These are phyloP conservation scores for Drymonia ruficornis DNA, from an alignment of 2,888 invertebrate genomes.

Conservation along the genomic window DNA sequence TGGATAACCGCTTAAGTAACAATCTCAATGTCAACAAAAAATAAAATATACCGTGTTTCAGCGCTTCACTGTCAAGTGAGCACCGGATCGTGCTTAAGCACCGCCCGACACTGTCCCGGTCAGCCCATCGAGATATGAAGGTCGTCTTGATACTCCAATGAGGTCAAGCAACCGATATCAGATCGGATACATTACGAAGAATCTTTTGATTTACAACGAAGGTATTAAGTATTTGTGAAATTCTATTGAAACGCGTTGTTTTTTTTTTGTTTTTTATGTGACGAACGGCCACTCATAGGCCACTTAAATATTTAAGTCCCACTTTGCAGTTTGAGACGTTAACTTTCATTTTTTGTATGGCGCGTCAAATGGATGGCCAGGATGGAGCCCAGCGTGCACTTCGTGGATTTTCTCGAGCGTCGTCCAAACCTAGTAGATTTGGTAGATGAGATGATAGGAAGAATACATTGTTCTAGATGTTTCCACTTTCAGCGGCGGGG, in stretches of 20 bases:
- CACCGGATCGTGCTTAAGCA: conserved; percentile 3
- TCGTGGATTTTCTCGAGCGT: too few relatives aligned
- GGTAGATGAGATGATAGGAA: too few relatives aligned
- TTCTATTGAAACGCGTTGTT: background rate
- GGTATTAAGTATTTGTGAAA: background rate
- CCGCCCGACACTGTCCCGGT: background rate
- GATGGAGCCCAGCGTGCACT: too few relatives aligned
- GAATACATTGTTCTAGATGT: too few relatives aligned
- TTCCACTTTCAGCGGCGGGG: too few relatives aligned
- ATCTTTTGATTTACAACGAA: background rate
- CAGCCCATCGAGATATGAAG: background rate
- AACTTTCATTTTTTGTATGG: too few relatives aligned
- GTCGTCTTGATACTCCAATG: conserved; percentile 1
- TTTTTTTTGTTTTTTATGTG: too few relatives aligned
- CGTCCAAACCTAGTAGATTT: too few relatives aligned
- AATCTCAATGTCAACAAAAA: conserved; percentile 8
- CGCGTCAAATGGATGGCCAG: too few relatives aligned
- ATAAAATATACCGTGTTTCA: background rate
- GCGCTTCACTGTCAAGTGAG: conserved; percentile 2
- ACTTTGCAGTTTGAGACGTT: too few relatives aligned
- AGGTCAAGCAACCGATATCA: conserved; percentile 1
- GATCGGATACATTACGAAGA: background rate
- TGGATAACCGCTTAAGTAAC: conserved; percentile 3
- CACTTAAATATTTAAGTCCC: too few relatives aligned
- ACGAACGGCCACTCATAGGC: too few relatives aligned